Evolutionary conservation across 2,797 vertebrate species (phyloP), one percentile per base, ranked within the genome.

Genomic region (Arrhamphus sclerolepis): DNA sequence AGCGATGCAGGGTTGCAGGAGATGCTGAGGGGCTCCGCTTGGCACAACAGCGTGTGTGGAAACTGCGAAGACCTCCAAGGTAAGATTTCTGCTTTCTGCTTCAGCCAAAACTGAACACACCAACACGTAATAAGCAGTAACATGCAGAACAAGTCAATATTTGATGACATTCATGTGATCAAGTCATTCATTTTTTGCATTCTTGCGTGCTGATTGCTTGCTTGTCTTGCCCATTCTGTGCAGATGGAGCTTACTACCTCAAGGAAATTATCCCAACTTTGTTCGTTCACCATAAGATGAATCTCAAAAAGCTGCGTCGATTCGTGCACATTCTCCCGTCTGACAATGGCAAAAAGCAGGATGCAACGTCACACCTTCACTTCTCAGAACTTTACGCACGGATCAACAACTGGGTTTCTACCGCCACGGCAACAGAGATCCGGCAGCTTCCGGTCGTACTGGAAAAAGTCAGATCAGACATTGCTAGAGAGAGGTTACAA

Each of bases 31-130:
- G 91, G 90, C 9, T 72, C 64, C 43, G 1, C 0, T 4, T 89
- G 88, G 87, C 80, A 90, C 9, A 62, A 93, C 70, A 89, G 34
- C 0, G 10, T 92, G 2, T 93, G 92, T 6, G 19, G 28, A 0
- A 69, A 21, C 16, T 88, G 80, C 26, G 0, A 0, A 0, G 21
- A 49, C 0, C 28, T 58, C 7, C 1, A 0, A 57, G 86, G 91
- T 90, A 44, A 44, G 48, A 22, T 11, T 8, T 3, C 6, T 17
- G 0, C 34, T n/a, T 28, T n/a, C n/a, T n/a, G n/a, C n/a, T n/a
- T n/a, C n/a, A n/a, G 29, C 10, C 29, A 31, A 31, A 31, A 31
- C 10, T 31, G 29, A 28, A 3, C 7, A 28, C 7, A 4, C 26
- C 26, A 28, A 28, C 3, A 28, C 7, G 26, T 7, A 28, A 28